Conservation (phyloP, 2,888 invertebrate genomes). For the Syrista parreyssii region DNA sequence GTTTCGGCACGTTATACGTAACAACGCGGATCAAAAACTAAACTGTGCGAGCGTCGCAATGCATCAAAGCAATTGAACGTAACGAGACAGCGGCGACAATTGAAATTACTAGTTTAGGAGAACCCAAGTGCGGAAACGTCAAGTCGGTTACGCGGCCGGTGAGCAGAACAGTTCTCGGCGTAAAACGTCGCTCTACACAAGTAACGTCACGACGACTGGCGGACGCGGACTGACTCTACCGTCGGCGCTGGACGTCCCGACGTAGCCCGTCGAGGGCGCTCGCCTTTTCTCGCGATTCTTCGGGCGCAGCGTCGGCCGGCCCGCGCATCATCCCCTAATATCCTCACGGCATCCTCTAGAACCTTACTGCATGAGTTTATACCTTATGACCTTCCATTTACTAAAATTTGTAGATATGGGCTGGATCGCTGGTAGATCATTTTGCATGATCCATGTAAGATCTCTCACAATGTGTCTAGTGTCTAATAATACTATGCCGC, state of each 20-base stretch:
- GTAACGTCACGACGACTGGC: constrained; percentile 22
- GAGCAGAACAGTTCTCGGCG: constrained; percentile 12
- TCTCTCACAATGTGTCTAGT: not conserved
- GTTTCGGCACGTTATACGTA: not conserved
- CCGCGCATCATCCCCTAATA: constrained; percentile 47
- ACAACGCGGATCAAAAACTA: constrained; percentile 2
- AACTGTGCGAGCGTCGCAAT: not conserved
- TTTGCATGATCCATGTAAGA: not conserved
- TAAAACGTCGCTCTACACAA: not conserved
- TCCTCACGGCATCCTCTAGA: constrained; percentile 28
- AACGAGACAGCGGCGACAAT: not conserved
- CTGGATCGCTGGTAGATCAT: not conserved
- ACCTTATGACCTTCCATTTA: not conserved
- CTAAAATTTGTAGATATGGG: not conserved
- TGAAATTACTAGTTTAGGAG: not conserved
- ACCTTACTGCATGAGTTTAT: not conserved
- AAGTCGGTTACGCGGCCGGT: not conserved
- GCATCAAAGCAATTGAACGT: not conserved
- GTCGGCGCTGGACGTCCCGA: constrained; percentile 30
- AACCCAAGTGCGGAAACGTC: not conserved
- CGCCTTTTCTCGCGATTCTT: constrained; percentile 46
- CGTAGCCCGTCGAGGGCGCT: constrained; percentile 32
- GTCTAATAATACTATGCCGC: not conserved
- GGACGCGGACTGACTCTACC: constrained; percentile 24
- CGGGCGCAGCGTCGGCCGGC: constrained; percentile 40